A percentile compares a stretch with the other conserved stretches of the same genome.
Conservation (phyloP, 2,888 invertebrate species). For the Cyclophora punctaria region DNA sequence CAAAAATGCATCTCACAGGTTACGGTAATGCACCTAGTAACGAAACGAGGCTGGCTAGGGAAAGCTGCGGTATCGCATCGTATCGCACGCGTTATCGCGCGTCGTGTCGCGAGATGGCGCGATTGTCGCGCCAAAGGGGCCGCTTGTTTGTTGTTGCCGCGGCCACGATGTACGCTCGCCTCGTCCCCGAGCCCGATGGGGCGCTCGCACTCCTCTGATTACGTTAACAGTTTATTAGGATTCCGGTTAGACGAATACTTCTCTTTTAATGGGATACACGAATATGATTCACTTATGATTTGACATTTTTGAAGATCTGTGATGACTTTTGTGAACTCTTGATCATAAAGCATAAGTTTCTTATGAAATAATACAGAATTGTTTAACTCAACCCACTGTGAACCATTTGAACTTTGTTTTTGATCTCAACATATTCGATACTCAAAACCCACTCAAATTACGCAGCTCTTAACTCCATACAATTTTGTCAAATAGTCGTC, state of each 20-base stretch:
- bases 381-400: no score
- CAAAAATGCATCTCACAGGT: conserved; percentile 23
- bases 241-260: background rate
- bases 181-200: background rate
- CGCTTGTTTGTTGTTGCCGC: conserved; percentile 46
- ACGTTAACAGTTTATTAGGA: background rate
- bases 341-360: no score
- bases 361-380: no score
- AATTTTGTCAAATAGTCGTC: background rate
- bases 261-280: background rate
- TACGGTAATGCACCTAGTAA: conserved; percentile 28
- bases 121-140: conserved; percentile 46
- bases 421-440: no score
- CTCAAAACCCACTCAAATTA: no score
- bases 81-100: conserved; percentile 13
- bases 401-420: no score
- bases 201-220: background rate
- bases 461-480: background rate
- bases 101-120: conserved; percentile 44
- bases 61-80: conserved; percentile 30
- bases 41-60: conserved; percentile 21
- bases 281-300: background rate
- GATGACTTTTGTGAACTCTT: no score
- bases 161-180: conserved; percentile 10
- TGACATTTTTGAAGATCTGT: no score